Evolutionary conservation across 37 sponge, comb jelly and placozoan genomes (phyloP), one percentile per base, ranked within the genome.

Genomic region (Beroe forskalii): DNA sequence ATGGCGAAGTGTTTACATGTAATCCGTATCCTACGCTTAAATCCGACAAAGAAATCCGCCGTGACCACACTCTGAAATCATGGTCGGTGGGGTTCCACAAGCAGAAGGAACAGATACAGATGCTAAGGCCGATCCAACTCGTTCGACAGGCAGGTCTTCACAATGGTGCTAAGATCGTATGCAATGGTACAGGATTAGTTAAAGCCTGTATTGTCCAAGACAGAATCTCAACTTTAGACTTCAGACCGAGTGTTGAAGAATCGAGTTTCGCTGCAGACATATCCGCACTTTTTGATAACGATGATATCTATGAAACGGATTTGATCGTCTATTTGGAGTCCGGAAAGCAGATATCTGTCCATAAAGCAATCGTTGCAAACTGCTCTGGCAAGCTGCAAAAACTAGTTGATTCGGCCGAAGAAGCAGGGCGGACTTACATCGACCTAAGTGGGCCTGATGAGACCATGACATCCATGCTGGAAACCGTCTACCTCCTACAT

Each of bases 151-250:
- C 72, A 12, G 72, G 36, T 9, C 72, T 69, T 69, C 72, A 69
- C 17, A 69, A 69, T 37, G 72, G 72, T 37, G 32, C 72, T 14
- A 69, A 69, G 38, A 69, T 69, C 6, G 72, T 69, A 14, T 69
- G 72, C 19, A 69, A 69, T 33, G 72, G 72, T 20, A 35, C 72
- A 33, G 72, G 72, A 33, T 6, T 32, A 3, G 72, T 69, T 33
- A 69, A 36, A 27, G 72, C 72, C 1, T 69, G 72, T 37, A 69
- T 69, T 35, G 39, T 69, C 39, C 72, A 69, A 32, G 72, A 69
- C 39, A 31, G 72, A 2, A 69, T 69, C 4, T 69, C 72, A 12
- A 69, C 72, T 32, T 17, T 69, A 0, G 72, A 69, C 32, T 69
- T 69, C 32, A 14, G 12, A 9, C 72, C 72, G 1, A 69, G 72